Conservation (phyloP, 2,888 invertebrate genomes). For the Perdita meconis region DNA sequence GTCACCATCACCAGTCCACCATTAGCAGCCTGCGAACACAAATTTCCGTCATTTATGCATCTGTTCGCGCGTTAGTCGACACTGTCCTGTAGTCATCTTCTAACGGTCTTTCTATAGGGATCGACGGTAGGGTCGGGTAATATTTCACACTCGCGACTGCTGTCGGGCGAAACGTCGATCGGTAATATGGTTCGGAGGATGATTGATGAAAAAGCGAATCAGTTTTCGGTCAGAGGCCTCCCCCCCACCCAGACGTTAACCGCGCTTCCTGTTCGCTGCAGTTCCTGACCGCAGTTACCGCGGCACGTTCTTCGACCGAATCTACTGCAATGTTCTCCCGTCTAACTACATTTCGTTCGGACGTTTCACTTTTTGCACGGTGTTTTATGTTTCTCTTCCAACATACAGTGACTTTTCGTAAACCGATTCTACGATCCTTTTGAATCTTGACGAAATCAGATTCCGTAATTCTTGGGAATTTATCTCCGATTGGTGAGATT, state of each 20-base stretch:
- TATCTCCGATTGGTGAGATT: no score
- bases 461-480: no score
- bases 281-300: constrained; percentile 41
- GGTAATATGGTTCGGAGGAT: constrained; percentile 15
- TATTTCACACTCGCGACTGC: constrained; percentile 5
- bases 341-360: constrained; percentile 25
- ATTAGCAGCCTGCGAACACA: constrained; percentile 87
- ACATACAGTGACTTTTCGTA: neutral
- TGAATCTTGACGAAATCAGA: neutral
- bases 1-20: constrained; percentile 97
- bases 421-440: neutral
- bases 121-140: neutral
- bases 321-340: constrained; percentile 44
- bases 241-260: constrained; percentile 10
- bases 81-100: no score
- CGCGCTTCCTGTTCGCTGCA: constrained; percentile 25
- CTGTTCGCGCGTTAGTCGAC: no score
- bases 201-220: constrained; percentile 36
- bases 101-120: neutral
- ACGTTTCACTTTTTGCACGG: neutral
- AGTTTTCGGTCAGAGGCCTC: constrained; percentile 12
- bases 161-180: neutral
- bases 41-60: neutral
- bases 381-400: neutral
- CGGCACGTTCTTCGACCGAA: constrained; percentile 25